Evolutionary conservation across 1,140 invertebrate species (phyloP).

Genomic region (Aleiodes sp.): DNA sequence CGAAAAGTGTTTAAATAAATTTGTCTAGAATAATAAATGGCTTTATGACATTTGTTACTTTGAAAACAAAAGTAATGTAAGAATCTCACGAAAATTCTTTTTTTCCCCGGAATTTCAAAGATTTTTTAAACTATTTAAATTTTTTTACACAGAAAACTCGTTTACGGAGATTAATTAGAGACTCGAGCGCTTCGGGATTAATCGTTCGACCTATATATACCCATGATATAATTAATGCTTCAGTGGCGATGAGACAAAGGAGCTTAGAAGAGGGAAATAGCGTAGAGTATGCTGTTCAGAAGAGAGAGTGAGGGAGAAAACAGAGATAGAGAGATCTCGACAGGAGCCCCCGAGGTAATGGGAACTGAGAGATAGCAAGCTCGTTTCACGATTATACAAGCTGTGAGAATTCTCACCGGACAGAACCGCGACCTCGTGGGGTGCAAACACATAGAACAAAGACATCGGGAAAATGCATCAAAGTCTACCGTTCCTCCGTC

Average conservation of each 20-base stretch:
- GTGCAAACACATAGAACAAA: conserved; percentile 50
- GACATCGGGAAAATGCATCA: conserved; percentile 54
- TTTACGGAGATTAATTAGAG: not conserved
- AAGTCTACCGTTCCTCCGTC: not conserved
- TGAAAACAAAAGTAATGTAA: not conserved
- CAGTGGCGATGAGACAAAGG: conserved; percentile 30
- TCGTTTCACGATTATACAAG: conserved; percentile 42
- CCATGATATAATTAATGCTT: conserved; percentile 41
- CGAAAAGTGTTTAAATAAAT: conserved; percentile 34
- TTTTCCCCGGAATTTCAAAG: too few relatives aligned
- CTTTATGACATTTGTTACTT: conserved; percentile 3
- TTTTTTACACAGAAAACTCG: not conserved
- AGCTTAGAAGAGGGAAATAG: conserved; percentile 17
- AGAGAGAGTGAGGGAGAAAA: conserved; percentile 30
- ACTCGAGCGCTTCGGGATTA: conserved; percentile 11
- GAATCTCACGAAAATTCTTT: too few relatives aligned
- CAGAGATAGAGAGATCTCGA: conserved; percentile 31
- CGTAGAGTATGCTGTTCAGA: not conserved
- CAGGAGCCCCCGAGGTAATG: conserved; percentile 25
- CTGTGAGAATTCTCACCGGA: conserved; percentile 33
- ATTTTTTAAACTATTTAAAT: not conserved
- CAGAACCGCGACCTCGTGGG: conserved; percentile 37
- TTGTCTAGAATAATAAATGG: conserved; percentile 9
- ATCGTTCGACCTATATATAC: conserved; percentile 33
- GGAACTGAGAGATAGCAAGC: conserved; percentile 35